Evolutionary conservation across 1,140 invertebrate species (phyloP).

Genomic region (Tetragonula clypearis): DNA sequence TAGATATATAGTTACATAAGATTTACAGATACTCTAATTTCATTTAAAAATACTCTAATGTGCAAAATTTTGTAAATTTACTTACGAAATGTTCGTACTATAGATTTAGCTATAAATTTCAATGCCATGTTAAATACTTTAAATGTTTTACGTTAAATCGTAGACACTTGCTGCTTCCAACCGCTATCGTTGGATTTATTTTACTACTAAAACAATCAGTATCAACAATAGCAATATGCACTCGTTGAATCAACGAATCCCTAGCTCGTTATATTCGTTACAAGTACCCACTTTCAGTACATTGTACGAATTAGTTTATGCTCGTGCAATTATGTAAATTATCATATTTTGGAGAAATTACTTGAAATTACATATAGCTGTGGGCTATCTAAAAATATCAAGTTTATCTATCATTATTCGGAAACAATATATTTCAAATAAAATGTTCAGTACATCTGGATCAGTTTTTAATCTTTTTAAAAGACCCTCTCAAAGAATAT

Average conservation of each 20-base stretch:
- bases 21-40: not conserved
- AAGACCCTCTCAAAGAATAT: not conserved
- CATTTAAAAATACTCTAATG: no score
- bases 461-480: not conserved
- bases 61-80: slow-evolving; percentile 22
- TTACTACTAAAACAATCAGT: not conserved
- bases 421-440: not conserved
- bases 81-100: not conserved
- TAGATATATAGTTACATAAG: slow-evolving; percentile 69
- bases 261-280: not conserved
- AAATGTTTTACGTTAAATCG: no score
- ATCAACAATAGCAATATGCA: not conserved
- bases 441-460: not conserved
- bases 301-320: not conserved
- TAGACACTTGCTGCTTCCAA: not conserved
- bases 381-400: not conserved
- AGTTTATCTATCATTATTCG: not conserved
- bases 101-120: not conserved
- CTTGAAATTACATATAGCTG: not conserved
- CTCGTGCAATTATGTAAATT: not conserved
- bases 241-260: not conserved
- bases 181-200: not conserved
- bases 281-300: not conserved
- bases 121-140: not conserved
- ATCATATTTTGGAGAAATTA: not conserved